Conservation (phyloP, 1,140 invertebrate species). For the Scaptodrosophila lebanonensis region DNA sequence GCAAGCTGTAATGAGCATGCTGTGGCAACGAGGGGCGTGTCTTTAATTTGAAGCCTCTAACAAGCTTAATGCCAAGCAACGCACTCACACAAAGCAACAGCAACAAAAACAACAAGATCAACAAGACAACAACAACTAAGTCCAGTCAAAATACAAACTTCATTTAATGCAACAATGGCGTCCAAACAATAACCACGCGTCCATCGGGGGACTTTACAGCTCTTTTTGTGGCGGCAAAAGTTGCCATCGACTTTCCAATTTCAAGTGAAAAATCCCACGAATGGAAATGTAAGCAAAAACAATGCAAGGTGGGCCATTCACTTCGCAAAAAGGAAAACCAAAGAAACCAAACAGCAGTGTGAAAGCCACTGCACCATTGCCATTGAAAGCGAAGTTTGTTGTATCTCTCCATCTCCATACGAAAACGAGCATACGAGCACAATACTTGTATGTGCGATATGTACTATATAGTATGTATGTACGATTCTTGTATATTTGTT, state of each 20-base stretch:
- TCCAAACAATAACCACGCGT: slow-evolving; percentile 43
- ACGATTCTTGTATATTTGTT: slow-evolving; percentile 18
- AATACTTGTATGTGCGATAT: too few species aligned
- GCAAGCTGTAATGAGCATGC: too few species aligned
- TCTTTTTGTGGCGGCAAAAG: slow-evolving; percentile 41
- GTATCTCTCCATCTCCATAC: too few species aligned
- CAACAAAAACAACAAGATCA: neutral
- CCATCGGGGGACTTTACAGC: slow-evolving; percentile 50
- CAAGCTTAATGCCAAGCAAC: slow-evolving; percentile 62
- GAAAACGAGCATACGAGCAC: too few species aligned
- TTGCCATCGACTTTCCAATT: slow-evolving; percentile 69
- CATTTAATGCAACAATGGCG: slow-evolving; percentile 61
- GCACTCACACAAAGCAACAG: slow-evolving; percentile 26
- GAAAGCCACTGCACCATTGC: neutral
- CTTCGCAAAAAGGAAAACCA: slow-evolving; percentile 6
- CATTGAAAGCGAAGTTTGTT: slow-evolving; percentile 35
- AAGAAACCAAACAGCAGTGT: slow-evolving; percentile 9
- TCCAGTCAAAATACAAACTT: slow-evolving; percentile 46
- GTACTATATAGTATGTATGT: too few species aligned
- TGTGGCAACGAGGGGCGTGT: too few species aligned
- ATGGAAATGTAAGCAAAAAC: slow-evolving; percentile 73
- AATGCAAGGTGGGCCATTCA: slow-evolving; percentile 50
- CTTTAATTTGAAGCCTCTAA: slow-evolving; percentile 64
- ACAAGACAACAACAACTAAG: slow-evolving; percentile 3
- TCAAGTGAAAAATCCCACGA: slow-evolving; percentile 72